Base-by-base conservation (phyloP, 2,113 vertebrate species). In the Tichodroma muraria region DNA sequence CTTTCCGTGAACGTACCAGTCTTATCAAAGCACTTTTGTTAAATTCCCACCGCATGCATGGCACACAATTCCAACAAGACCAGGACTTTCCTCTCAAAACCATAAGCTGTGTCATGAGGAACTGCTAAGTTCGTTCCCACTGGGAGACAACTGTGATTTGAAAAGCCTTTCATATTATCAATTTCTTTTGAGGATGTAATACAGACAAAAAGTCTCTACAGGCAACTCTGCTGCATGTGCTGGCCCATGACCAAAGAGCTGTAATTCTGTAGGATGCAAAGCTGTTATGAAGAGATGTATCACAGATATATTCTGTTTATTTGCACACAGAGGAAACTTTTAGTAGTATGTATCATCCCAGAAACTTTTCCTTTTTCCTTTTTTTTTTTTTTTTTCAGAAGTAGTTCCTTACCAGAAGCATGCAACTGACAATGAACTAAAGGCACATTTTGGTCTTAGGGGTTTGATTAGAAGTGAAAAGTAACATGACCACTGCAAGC, bases 181-280 rank as follows among this genome's bases (percentile, higher is more conserved):
- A 10, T 89, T 80, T 83, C 9, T 66, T 66, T 53, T 57, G n/a
- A 25, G 31, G 28, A 35, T 4, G 3, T 35, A 54, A 49, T 23
- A 40, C 3, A 49, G 31, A 17, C 42, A 53, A 37, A 28, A 88
- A 80, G 4, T 49, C 17, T 80, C 44, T 33, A 24, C 27, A 38
- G 35, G 21, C 28, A 75, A 13, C n/a, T 45, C 27, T 1, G 10
- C 21, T 47, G 30, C 56, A 15, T 0, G 0, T 52, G 22, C 17
- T 88, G 40, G 53, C 9, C 21, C 21, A 78, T 16, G 17, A 89
- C 0, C n/a, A 57, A 38, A 45, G 25, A 80, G 6, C 13, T 56
- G 30, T 25, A 42, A 33, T 72, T 80, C 15, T 81, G 30, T 21
- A 61, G 56, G 21, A 70, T 37, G 30, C 28, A 64, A 49, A 85